These are phyloP conservation scores for Caenorhabditis uteleia DNA, from an alignment of 2,888 invertebrate species.

Conservation along the genomic window DNA sequence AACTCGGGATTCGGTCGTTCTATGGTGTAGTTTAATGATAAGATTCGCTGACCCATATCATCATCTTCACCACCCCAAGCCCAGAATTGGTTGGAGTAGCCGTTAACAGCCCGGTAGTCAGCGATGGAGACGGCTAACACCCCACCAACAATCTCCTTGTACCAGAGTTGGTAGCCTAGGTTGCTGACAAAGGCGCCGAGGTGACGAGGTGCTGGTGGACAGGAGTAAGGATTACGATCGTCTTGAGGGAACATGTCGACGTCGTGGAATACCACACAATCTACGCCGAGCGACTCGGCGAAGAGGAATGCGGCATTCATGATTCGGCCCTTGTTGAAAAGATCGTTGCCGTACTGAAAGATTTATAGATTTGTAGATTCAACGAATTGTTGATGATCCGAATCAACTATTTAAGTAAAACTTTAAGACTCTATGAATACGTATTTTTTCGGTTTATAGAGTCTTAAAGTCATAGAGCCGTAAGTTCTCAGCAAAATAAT, in stretches of 20 bases:
- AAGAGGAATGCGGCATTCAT: slow-evolving; percentile 69
- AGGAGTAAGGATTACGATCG: slow-evolving; percentile 71
- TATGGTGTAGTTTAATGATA: slow-evolving; percentile 66
- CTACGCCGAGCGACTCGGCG: slow-evolving; percentile 62
- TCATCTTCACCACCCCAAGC: slow-evolving; percentile 69
- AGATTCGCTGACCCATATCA: slow-evolving; percentile 63
- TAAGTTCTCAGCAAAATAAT: too few relatives aligned
- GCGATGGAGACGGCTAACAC: slow-evolving; percentile 71
- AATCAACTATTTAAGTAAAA: too few relatives aligned
- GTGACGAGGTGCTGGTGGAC: slow-evolving; percentile 71
- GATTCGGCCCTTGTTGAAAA: slow-evolving; percentile 69
- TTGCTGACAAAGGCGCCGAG: slow-evolving; percentile 71
- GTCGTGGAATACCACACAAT: slow-evolving; percentile 69
- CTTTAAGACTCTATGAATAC: too few relatives aligned
- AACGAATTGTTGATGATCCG: not conserved
- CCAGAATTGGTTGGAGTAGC: slow-evolving; percentile 72
- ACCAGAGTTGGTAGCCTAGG: slow-evolving; percentile 73
- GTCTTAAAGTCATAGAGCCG: not conserved
- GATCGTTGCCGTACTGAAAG: slow-evolving; percentile 64
- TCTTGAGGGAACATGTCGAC: slow-evolving; percentile 72
- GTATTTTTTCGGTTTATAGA: not conserved
- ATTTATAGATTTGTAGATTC: not conserved
- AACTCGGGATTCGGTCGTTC: slow-evolving; percentile 63
- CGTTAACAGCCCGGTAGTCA: slow-evolving; percentile 72
- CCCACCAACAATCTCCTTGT: slow-evolving; percentile 72